phyloP scores from a whole-genome alignment of 2,797 vertebrate species.

The Anguilla obscura region DNA sequence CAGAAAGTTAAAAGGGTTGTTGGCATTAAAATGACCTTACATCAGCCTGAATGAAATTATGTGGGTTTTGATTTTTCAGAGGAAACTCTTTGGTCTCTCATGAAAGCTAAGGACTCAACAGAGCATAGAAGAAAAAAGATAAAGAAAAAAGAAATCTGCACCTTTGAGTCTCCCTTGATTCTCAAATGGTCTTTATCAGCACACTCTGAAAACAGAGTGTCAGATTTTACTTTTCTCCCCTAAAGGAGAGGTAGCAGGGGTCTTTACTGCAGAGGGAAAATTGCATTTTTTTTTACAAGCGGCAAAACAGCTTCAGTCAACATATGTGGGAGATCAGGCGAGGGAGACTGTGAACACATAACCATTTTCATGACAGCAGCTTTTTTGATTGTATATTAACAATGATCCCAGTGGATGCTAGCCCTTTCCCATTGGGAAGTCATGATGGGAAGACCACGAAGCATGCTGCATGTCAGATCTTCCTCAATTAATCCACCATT shows the following conservation, averaged over 20 bases:
- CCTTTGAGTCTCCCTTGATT: conserved; percentile 8
- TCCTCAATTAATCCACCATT: conserved; percentile 87
- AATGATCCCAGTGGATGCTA: conserved; percentile 75
- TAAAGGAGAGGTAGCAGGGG: conserved; percentile 59
- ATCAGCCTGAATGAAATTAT: conserved; percentile 70
- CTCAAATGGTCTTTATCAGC: neutral
- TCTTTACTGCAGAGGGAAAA: conserved; percentile 66
- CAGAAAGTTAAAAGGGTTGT: conserved; percentile 71
- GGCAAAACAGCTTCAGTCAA: conserved; percentile 73
- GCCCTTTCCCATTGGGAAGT: conserved; percentile 81
- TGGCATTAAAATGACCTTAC: conserved; percentile 72
- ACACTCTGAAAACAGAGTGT: neutral
- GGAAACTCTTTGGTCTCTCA: conserved; percentile 56
- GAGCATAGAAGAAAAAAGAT: conserved; percentile 9
- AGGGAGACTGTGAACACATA: conserved; percentile 73
- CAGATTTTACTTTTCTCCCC: conserved; percentile 20
- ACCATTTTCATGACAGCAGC: conserved; percentile 72
- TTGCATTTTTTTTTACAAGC: conserved; percentile 62
- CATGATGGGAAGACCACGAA: conserved; percentile 80
- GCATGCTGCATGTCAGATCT: conserved; percentile 77
- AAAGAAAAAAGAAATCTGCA: neutral
- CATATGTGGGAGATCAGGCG: conserved; percentile 78
- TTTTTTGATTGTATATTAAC: conserved; percentile 72
- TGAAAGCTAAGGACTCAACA: conserved; percentile 25
- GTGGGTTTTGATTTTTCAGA: conserved; percentile 57